These are phyloP conservation scores for Dynastes maya DNA, from an alignment of 2,888 invertebrate species.

Conservation along the genomic window DNA sequence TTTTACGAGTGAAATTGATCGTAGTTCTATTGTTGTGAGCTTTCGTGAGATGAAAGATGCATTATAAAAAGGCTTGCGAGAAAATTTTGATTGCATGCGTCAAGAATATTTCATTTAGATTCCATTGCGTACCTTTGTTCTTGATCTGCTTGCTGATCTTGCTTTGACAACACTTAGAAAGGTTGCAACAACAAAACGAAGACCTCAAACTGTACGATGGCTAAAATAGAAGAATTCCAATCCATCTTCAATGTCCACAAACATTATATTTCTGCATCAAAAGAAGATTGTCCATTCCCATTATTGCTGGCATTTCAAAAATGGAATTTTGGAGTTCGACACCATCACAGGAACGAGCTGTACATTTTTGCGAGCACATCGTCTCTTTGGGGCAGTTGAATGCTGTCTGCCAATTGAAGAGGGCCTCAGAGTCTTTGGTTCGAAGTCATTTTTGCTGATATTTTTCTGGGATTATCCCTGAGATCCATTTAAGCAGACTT, in stretches of 20 bases:
- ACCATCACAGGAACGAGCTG: slow-evolving; percentile 1
- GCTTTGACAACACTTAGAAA: slow-evolving; percentile 36
- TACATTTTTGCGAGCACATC: slow-evolving; percentile 28
- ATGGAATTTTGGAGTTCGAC: background rate
- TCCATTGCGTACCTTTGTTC: slow-evolving; percentile 56
- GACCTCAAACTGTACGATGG: too few relatives aligned
- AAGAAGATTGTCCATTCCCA: too few relatives aligned
- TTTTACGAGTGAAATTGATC: background rate
- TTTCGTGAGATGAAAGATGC: slow-evolving; percentile 49
- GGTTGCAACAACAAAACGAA: too few relatives aligned
- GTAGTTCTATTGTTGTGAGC: background rate
- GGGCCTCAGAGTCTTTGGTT: slow-evolving; percentile 3
- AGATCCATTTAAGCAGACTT: too few relatives aligned
- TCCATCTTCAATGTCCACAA: background rate
- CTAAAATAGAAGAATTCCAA: too few relatives aligned
- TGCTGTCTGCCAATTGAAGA: background rate
- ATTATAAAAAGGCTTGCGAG: slow-evolving; percentile 51
- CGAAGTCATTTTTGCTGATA: slow-evolving; percentile 3
- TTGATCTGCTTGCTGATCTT: slow-evolving; percentile 54
- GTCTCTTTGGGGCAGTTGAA: slow-evolving; percentile 34
- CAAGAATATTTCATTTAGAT: slow-evolving; percentile 57
- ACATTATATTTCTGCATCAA: too few relatives aligned
- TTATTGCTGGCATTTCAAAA: too few relatives aligned
- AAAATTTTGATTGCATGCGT: slow-evolving; percentile 50
- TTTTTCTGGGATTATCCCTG: background rate